These are phyloP conservation scores for Quadroppia sp. DNA, from an alignment of 2,888 invertebrate genomes.

Conservation along the genomic window DNA sequence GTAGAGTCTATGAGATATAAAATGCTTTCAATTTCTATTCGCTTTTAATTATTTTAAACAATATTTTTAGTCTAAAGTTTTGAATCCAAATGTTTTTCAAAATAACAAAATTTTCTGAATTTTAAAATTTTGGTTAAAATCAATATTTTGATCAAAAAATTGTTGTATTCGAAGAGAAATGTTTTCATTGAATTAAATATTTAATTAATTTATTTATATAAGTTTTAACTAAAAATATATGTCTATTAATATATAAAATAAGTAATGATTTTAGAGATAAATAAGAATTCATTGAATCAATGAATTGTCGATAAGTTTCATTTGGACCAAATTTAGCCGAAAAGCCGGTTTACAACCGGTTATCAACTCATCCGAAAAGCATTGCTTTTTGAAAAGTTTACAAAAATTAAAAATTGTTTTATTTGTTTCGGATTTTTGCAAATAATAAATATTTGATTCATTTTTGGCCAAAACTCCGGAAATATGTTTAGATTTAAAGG, in stretches of 20 bases:
- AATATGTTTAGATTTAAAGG: too few species aligned
- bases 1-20: neutral
- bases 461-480: too few species aligned
- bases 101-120: neutral
- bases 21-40: neutral
- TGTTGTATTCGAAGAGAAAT: neutral
- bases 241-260: neutral
- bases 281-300: neutral
- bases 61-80: neutral
- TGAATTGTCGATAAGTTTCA: neutral
- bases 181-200: too few species aligned
- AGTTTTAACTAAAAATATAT: too few species aligned
- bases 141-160: neutral
- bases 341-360: constrained; percentile 10
- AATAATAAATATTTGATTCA: too few species aligned
- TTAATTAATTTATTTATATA: too few species aligned
- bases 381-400: too few species aligned
- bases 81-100: neutral
- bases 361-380: neutral
- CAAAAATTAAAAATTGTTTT: too few species aligned
- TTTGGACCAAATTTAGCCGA: neutral
- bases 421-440: too few species aligned
- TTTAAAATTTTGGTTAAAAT: too few species aligned
- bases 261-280: neutral
- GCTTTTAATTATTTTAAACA: too few species aligned